phyloP scores from a whole-genome alignment of 1,140 invertebrate genomes.

The Pissodes strobi region DNA sequence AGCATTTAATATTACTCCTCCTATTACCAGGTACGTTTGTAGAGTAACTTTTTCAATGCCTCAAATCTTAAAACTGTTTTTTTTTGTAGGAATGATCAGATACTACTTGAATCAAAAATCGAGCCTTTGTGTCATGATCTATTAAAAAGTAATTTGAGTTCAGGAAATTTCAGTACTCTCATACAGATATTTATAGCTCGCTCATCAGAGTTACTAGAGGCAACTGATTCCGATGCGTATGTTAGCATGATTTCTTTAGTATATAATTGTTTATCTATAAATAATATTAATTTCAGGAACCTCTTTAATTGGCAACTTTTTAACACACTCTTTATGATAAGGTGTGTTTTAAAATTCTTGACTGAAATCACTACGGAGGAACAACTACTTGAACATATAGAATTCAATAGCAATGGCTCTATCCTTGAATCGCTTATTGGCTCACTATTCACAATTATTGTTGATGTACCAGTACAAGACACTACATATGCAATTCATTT shows the following conservation, averaged over 20 bases:
- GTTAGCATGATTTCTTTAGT: slow-evolving; percentile 33
- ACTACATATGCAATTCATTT: slow-evolving; percentile 87
- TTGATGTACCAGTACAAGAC: slow-evolving; percentile 80
- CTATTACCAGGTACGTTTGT: slow-evolving; percentile 68
- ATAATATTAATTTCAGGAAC: slow-evolving; percentile 66
- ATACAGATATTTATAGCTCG: slow-evolving; percentile 82
- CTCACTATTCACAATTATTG: slow-evolving; percentile 73
- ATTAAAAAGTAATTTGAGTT: slow-evolving; percentile 77
- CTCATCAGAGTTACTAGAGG: slow-evolving; percentile 77
- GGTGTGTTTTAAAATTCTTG: slow-evolving; percentile 87
- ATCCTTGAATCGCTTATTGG: slow-evolving; percentile 67
- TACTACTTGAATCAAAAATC: slow-evolving; percentile 78
- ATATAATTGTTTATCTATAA: neutral
- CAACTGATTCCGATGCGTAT: slow-evolving; percentile 86
- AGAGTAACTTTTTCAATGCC: neutral
- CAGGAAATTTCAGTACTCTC: slow-evolving; percentile 86
- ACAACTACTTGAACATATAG: slow-evolving; percentile 74
- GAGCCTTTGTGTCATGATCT: slow-evolving; percentile 75
- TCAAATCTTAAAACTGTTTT: slow-evolving; percentile 2
- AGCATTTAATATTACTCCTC: slow-evolving; percentile 85
- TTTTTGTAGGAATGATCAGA: slow-evolving; percentile 72
- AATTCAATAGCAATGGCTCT: slow-evolving; percentile 54
- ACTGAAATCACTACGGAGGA: slow-evolving; percentile 79
- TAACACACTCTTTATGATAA: slow-evolving; percentile 90
- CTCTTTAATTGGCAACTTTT: slow-evolving; percentile 94